Evolutionary conservation across 2,888 invertebrate genomes (phyloP).

Genomic region (Erebia aethiops): DNA sequence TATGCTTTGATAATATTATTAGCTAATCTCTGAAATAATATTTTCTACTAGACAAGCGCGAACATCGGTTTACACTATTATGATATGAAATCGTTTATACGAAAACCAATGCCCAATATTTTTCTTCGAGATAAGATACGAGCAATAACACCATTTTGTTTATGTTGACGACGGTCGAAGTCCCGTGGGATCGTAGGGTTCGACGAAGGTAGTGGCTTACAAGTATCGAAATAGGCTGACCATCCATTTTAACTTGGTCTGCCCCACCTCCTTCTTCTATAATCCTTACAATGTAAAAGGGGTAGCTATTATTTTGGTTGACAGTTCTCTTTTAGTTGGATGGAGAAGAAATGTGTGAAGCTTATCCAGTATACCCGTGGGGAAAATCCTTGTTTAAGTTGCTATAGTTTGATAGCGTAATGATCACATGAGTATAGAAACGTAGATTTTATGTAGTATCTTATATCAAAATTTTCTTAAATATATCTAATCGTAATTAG

Average conservation of each 20-base stretch:
- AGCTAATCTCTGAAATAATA: background rate
- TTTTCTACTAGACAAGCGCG: slow-evolving; percentile 9
- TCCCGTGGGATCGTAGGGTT: slow-evolving; percentile 58
- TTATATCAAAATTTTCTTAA: background rate
- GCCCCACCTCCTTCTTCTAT: slow-evolving; percentile 38
- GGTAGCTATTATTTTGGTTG: slow-evolving; percentile 42
- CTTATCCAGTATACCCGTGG: slow-evolving; percentile 52
- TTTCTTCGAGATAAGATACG: slow-evolving; percentile 71
- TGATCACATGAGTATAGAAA: slow-evolving; percentile 1
- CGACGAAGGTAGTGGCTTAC: slow-evolving; percentile 55
- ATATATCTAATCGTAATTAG: no score
- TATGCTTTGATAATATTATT: background rate
- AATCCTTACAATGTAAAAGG: slow-evolving; percentile 37
- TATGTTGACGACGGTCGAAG: slow-evolving; percentile 71
- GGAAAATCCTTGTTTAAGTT: slow-evolving; percentile 51
- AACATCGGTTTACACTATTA: slow-evolving; percentile 28
- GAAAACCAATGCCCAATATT: slow-evolving; percentile 61
- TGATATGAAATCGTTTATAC: slow-evolving; percentile 41
- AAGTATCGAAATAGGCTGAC: slow-evolving; percentile 55
- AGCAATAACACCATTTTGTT: slow-evolving; percentile 75
- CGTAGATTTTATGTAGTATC: slow-evolving; percentile 8
- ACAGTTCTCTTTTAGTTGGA: slow-evolving; percentile 47
- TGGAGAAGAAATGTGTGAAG: slow-evolving; percentile 51
- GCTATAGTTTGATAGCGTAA: slow-evolving; percentile 48
- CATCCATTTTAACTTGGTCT: slow-evolving; percentile 48